phyloP scores from a whole-genome alignment of 1,140 invertebrate genomes.

The Drosophila bifasciata region DNA sequence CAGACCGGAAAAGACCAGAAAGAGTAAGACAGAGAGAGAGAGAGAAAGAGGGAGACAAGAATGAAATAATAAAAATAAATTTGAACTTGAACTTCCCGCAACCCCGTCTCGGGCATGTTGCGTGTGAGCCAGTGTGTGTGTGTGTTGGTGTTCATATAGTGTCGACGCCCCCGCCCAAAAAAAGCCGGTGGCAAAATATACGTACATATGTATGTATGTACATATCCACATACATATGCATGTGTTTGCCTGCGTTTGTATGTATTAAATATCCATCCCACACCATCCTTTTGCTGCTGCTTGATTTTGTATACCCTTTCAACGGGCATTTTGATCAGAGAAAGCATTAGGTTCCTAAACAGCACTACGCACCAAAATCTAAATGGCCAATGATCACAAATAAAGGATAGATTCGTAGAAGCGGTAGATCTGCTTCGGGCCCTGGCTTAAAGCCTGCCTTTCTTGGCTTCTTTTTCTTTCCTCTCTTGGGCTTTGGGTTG shows the following conservation, averaged over 20 bases:
- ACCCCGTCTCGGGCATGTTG: conserved; percentile 37
- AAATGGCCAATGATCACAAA: too few relatives aligned
- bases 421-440: too few relatives aligned
- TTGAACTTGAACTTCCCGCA: conserved; percentile 77
- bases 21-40: conserved; percentile 25
- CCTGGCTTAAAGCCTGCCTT: too few relatives aligned
- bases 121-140: conserved; percentile 17
- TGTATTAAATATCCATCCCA: too few relatives aligned
- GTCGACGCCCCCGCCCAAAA: conserved; percentile 41
- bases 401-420: too few relatives aligned
- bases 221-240: conserved; percentile 2
- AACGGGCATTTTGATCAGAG: too few relatives aligned
- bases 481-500: too few relatives aligned
- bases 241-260: too few relatives aligned
- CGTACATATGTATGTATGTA: not conserved
- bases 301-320: too few relatives aligned
- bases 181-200: conserved; percentile 6
- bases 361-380: too few relatives aligned
- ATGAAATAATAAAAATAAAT: conserved; percentile 71
- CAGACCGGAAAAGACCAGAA: conserved; percentile 46
- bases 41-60: conserved; percentile 25
- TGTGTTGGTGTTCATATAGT: conserved; percentile 29
- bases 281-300: too few relatives aligned
- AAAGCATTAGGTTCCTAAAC: not conserved
- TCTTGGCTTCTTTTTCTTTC: not conserved